Base-by-base conservation (phyloP, 2,113 vertebrate species). In the Malurus elegans region DNA sequence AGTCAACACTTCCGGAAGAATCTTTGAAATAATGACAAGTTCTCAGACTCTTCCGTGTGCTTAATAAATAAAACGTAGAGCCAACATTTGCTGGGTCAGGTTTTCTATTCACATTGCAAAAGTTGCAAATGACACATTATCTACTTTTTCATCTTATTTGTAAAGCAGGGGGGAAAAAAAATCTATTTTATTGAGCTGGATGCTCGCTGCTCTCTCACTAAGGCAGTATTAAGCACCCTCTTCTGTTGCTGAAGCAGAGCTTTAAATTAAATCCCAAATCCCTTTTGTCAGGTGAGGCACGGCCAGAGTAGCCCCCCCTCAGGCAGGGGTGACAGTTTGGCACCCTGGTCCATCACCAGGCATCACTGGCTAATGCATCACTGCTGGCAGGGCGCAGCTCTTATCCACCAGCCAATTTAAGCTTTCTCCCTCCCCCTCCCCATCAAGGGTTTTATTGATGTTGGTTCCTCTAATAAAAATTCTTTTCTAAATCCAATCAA, bases 221-320 rank as follows among this genome's bases (percentile, higher is more conserved):
- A 93, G 67, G 14, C 50, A 94, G 91, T 88, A 96, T 91, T 94
- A 96, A 97, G 42, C 76, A 65, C 32, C 45, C 54, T 80, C 96
- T 95, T 89, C 79, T 79, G 93, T 56, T 90, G 75, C 66, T 79
- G 50, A 29, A 83, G 34, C 62, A 86, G 66, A 75, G 83, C 78
- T 96, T 92, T 89, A 93, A 95, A 96, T 97, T 93, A 93, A 97
- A 96, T 79, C 62, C 38, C 83, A 92, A 90, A 97, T 92, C 86
- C 73, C 76, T 95, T 94, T 53, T 94, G 79, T 82, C 95, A 87
- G 79, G 32, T 64, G 57, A 84, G 88, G 58, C 74, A 89, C 10
- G 12, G 70, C 72, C 92, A 94, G 42, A 8, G 60, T 14, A 79
- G 60, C 21, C 51, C 79, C 47, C 48, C 29, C 85, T 75, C 70